Evolutionary conservation across 1,140 invertebrate species (phyloP), one percentile per base, ranked within the genome.

Genomic region (Drosophila punjabiensis): DNA sequence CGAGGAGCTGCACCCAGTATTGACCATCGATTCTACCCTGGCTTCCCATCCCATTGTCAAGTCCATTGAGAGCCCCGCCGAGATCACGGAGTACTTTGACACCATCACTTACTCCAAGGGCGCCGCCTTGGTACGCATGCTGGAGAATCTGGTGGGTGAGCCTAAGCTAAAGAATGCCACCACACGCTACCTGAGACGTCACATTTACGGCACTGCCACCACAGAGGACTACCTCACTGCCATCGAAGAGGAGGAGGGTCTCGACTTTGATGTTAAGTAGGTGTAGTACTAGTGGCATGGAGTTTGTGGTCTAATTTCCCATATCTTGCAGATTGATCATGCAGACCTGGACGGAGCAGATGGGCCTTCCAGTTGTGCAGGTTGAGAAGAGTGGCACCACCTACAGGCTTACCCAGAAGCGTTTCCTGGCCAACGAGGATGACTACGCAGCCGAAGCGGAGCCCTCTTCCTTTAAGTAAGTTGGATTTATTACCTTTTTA

Each of bases 11-110:
- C 96, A 98, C 79, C 89, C 94, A 4, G 97, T 97, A 1, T 93
- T 99, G 60, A 93, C 93, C 5, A 94, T 96, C 13, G 99, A 99
- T 92, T 95, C 96, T 2, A 96, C 97, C 60, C 91, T 97, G 1
- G 97, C 96, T 74, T 98, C 97, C 9, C 98, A 98, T 94, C 96
- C 98, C 0, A 98, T 98, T 78, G 96, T 98, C 14, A 96, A 97
- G 92, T 95, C 94, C 6, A 97, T 98, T 20, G 94, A 94, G 43
- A 97, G 97, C 86, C 97, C 98, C 0, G 96, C 98, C 91, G 96
- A 99, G 94, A 99, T 99, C 45, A 98, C 96, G 0, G 96, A 97
- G 67, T 96, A 98, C 63, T 99, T 99, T 93, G 98, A 99, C 93
- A 93, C 94, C 0, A 99, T 99, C 79, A 98, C 98, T 1, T 99